Base-by-base conservation (phyloP, 2,797 vertebrate genomes). In the Enteromius unitaeniatus region DNA sequence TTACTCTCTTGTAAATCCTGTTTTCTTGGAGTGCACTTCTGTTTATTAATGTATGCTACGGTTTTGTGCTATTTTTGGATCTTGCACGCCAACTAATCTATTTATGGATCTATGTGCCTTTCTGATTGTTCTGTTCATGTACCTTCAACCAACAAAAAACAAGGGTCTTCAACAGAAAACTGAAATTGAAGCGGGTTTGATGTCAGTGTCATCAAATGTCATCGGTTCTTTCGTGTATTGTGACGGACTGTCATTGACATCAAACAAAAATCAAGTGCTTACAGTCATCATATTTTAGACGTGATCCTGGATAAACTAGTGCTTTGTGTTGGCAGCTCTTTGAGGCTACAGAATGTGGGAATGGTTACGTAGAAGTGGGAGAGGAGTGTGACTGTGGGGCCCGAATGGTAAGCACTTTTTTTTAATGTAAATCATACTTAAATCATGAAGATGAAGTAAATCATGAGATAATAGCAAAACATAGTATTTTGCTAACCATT, bases 361-460 rank as follows among this genome's bases (percentile, higher is more conserved):
- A 97, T 77, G 96, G 96, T 4, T 97, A 95, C 0, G 95, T 96
- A 64, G 96, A 97, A 89, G 92, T 95, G 62, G 96, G 96, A 86
- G 96, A 97, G 89, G 96, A 97, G 87, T 97, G 96, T 28, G 96
- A 97, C 31, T 97, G 96, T 0, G 96, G 95, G 62, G 92, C 95
- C 74, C 92, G 95, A 79, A 94, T 95, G 95, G 96, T 94, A 92
- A 92, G 95, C 90, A 4, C 9, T n/a, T 26, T 40, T 51, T 64
- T 28, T 19, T 10, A 1, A 13, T 73, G 21, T n/a, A 31, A 42
- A 47, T 23, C 4, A 21, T 51, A 5, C 19, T 34, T 31, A 19
- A 21, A 13, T n/a, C 37, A 55, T n/a, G n/a, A n/a, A n/a, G n/a
- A n/a, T n/a, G n/a, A n/a, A n/a, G n/a, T n/a, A n/a, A n/a, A n/a